A percentile compares a stretch with the other conserved stretches of the same genome.
These are phyloP conservation scores for Microtus californicus DNA, from an alignment of 2,797 vertebrate genomes.

Conservation along the genomic window DNA sequence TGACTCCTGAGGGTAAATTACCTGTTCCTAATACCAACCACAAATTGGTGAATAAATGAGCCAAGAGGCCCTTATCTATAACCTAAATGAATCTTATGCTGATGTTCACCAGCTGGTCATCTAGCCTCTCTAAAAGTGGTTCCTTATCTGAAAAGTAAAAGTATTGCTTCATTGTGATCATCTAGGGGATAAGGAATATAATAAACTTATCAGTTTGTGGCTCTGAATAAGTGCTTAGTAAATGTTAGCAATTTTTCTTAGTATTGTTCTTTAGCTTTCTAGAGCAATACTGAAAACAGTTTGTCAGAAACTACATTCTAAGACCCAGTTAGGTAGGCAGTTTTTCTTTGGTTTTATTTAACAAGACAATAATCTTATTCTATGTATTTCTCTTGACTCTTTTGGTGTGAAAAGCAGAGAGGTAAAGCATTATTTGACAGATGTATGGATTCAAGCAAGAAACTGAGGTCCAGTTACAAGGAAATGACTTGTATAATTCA, in stretches of 20 bases:
- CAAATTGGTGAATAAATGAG: background rate
- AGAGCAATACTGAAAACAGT: constrained; percentile 37
- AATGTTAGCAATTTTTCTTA: constrained; percentile 68
- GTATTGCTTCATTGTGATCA: constrained; percentile 50
- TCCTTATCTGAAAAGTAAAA: constrained; percentile 54
- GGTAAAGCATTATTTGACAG: constrained; percentile 81
- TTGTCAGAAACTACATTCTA: constrained; percentile 60
- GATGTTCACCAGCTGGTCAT: constrained; percentile 9
- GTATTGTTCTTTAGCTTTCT: constrained; percentile 35
- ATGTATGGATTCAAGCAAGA: constrained; percentile 79
- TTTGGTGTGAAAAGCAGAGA: constrained; percentile 77
- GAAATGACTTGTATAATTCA: constrained; percentile 75
- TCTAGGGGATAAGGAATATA: constrained; percentile 43
- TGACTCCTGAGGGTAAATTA: background rate
- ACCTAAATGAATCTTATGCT: background rate
- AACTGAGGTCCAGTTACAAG: constrained; percentile 78
- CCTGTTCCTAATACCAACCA: background rate
- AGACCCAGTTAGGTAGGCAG: constrained; percentile 50
- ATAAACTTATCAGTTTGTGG: constrained; percentile 31
- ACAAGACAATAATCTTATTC: constrained; percentile 77
- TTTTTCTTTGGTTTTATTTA: constrained; percentile 72
- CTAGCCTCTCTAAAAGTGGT: background rate
- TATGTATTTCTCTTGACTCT: constrained; percentile 78
- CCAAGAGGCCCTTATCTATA: background rate
- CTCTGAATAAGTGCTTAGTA: constrained; percentile 65